Evolutionary conservation across 2,113 vertebrate species (phyloP), one percentile per base, ranked within the genome.

Genomic region (Uria lomvia): DNA sequence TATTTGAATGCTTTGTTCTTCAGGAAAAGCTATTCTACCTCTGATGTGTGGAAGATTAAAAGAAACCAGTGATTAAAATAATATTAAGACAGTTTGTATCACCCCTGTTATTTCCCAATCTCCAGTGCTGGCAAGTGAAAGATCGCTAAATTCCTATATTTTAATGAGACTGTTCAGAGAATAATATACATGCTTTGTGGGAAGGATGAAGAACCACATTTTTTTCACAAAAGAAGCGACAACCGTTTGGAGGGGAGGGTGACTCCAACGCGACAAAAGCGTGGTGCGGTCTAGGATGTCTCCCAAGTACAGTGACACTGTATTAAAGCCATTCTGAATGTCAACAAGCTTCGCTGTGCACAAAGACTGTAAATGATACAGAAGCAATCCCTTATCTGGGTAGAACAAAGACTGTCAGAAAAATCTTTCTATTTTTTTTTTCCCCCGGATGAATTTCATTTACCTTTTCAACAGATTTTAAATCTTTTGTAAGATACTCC

Each of bases 401-500:
- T 88, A 77, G 96, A 96, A 95, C 77, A 97, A 97, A 94, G 63
- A 49, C 66, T 94, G 80, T 95, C 76, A 90, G 87, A 92, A 92
- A 93, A 90, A 91, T 36, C 49, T 93, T 90, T 86, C 32, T 47
- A 29, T 93, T 93, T 75, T 40, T 96, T 96, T 94, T 50, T 45
- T 45, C 14, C 17, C 6, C 34, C n/a, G 15, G 58, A 87, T 83
- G 79, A 96, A 96, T 96, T 94, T 94, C 22, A 85, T 95, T 95
- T 95, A 92, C 79, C 86, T 95, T 95, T 95, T 89, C 93, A 94
- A 94, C 5, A 24, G 86, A 96, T 89, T 97, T 97, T 55, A 70
- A 74, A 86, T 88, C 95, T 96, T 96, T 95, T 91, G 88, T 92
- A 91, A 95, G 94, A 94, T 88, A 72, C 84, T 96, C 94, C 86